Evolutionary conservation across 2,113 vertebrate genomes (phyloP), one percentile per base, ranked within the genome.

Genomic region (Tupaia tana): DNA sequence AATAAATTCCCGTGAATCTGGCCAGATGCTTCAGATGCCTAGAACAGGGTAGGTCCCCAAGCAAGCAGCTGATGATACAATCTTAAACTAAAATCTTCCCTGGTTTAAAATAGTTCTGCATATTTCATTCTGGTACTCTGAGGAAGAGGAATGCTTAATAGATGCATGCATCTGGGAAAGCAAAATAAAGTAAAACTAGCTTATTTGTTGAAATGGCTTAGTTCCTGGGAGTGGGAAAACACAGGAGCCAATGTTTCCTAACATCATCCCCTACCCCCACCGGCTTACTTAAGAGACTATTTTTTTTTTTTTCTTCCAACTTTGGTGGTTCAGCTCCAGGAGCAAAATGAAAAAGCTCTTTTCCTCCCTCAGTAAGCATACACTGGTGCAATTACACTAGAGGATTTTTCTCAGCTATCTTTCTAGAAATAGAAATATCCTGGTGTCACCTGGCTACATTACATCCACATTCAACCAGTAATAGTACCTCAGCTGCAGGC

Each of bases 371-470:
- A 91, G 89, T 95, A 87, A 86, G 66, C 91, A 56, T 59, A 69
- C 24, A 25, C 67, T 56, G 69, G 56, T 25, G 31, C 93, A 66
- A 97, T 93, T 97, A 82, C 92, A 84, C 82, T 64, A 58, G 89
- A 63, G 66, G 56, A 31, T 80, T 96, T 96, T 83, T 91, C 24
- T 80, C 73, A 66, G 91, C 88, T 90, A 24, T 86, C 85, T 89
- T 95, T 97, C 94, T 96, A 89, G 90, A 95, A 95, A 95, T 94
- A 96, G 90, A 96, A 97, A 88, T 93, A 93, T 61, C 24, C 74
- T 64, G 25, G 14, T 70, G 77, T 92, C 85, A 95, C 34, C 0
- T 89, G 95, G 12, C 83, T 66, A 52, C 24, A 82, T 91, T 94
- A 77, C 78, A 89, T 86, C 66, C 92, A 92, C 82, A 93, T 92